Evolutionary conservation across 2,888 invertebrate species (phyloP).

Genomic region (Danaus chrysippus): DNA sequence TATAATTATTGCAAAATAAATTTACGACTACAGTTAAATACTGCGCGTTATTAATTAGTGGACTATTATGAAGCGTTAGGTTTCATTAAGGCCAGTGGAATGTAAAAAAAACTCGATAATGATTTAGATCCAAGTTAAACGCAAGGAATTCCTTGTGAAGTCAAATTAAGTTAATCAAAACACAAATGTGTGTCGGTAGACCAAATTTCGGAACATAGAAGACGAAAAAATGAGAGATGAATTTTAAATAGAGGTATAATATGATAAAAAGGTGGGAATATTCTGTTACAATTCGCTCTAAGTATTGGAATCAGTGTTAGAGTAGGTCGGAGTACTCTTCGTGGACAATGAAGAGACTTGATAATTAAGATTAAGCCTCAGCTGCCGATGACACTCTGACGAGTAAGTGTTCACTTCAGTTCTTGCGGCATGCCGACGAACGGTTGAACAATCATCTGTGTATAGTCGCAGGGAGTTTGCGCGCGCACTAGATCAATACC

Average conservation of each 20-base stretch:
- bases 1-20: no score
- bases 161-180: conserved; percentile 37
- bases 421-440: conserved; percentile 60
- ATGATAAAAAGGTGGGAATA: no score
- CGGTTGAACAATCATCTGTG: conserved; percentile 66
- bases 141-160: not conserved
- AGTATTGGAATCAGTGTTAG: conserved; percentile 1
- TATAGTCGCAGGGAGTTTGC: conserved; percentile 68
- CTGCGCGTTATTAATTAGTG: no score
- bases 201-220: conserved; percentile 50
- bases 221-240: conserved; percentile 51
- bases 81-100: no score
- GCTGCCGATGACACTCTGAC: conserved; percentile 60
- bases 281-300: no score
- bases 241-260: no score
- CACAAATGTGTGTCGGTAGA: conserved; percentile 45
- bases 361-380: conserved; percentile 45
- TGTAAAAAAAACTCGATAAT: no score
- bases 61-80: no score
- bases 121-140: no score
- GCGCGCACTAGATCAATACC: conserved; percentile 77
- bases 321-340: not conserved
- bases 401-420: conserved; percentile 64
- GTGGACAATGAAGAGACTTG: conserved; percentile 34
- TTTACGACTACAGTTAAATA: no score